A percentile compares a stretch with the other conserved stretches of the same genome.
Conservation (phyloP, 2,797 vertebrate genomes). For the Artibeus jamaicensis region DNA sequence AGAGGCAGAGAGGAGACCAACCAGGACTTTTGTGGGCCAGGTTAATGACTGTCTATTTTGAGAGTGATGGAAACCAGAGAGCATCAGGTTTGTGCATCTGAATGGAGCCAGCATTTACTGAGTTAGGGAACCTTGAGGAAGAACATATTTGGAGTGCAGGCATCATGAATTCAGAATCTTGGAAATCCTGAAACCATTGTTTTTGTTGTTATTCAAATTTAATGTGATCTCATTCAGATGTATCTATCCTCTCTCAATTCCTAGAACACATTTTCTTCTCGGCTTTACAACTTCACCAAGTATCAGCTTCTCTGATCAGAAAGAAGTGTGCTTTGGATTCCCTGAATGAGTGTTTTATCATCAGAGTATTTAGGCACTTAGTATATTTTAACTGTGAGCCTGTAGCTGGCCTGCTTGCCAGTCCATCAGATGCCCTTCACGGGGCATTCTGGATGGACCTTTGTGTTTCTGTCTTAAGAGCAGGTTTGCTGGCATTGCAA, state of each 20-base stretch:
- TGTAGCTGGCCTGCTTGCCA: background rate
- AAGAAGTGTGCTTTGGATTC: background rate
- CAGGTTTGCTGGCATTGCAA: conserved; percentile 63
- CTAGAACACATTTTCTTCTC: conserved; percentile 30
- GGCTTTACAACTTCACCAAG: conserved; percentile 29
- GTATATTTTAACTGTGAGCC: background rate
- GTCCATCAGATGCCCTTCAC: conserved; percentile 44
- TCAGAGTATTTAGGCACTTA: background rate
- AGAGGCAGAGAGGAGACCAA: background rate
- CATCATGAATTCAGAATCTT: background rate
- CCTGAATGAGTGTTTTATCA: background rate
- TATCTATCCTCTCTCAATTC: background rate
- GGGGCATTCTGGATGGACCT: conserved; percentile 40
- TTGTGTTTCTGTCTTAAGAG: conserved; percentile 58
- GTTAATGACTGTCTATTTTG: background rate
- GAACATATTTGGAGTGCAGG: background rate
- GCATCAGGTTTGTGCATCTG: background rate
- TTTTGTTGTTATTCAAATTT: background rate
- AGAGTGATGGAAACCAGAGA: background rate
- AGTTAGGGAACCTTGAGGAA: background rate
- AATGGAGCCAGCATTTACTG: background rate
- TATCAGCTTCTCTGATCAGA: background rate
- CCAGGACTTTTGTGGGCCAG: background rate
- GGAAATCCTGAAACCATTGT: background rate
- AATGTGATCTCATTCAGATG: background rate